Percentiles rank a stretch among this genome's conserved stretches.
These are phyloP conservation scores for Nettapus auritus DNA, from an alignment of 2,113 vertebrate genomes.

Conservation along the genomic window DNA sequence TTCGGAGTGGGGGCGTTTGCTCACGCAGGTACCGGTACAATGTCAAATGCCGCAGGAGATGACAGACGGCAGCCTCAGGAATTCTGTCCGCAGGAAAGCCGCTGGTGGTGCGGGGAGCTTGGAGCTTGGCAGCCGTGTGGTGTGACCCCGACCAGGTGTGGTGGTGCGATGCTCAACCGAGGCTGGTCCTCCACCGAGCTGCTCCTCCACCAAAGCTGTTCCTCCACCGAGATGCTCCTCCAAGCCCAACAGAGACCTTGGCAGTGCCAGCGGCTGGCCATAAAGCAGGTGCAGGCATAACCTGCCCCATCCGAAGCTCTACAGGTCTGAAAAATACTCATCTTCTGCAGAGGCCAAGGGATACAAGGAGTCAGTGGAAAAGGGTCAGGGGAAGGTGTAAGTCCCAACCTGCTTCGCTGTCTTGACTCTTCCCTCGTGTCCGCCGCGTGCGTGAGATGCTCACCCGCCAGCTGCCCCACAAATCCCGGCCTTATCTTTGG, in stretches of 20 bases:
- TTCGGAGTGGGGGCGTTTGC: slow-evolving; percentile 28
- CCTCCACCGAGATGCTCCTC: background rate
- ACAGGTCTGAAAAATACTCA: background rate
- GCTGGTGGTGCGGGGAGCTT: background rate
- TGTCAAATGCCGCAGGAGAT: slow-evolving; percentile 64
- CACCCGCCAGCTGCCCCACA: background rate
- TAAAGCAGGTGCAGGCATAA: background rate
- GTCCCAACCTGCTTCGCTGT: background rate
- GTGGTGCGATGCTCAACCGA: background rate
- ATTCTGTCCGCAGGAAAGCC: slow-evolving; percentile 55
- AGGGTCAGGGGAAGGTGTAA: background rate
- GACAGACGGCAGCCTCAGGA: slow-evolving; percentile 67
- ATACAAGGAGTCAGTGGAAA: fast-evolving
- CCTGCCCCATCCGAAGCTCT: background rate
- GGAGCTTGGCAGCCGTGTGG: background rate
- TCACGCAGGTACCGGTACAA: slow-evolving; percentile 71
- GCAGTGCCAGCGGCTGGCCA: background rate
- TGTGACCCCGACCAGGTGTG: slow-evolving; percentile 44
- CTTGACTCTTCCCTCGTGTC: background rate
- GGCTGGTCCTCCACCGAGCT: background rate
- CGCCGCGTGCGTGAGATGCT: background rate
- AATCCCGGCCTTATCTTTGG: background rate
- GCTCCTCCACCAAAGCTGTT: no score
- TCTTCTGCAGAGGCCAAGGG: background rate
- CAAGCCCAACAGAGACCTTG: background rate